A percentile compares a stretch with the other conserved stretches of the same genome.
Conservation (phyloP, 2,113 vertebrate species). For the Megaceryle maxima region DNA sequence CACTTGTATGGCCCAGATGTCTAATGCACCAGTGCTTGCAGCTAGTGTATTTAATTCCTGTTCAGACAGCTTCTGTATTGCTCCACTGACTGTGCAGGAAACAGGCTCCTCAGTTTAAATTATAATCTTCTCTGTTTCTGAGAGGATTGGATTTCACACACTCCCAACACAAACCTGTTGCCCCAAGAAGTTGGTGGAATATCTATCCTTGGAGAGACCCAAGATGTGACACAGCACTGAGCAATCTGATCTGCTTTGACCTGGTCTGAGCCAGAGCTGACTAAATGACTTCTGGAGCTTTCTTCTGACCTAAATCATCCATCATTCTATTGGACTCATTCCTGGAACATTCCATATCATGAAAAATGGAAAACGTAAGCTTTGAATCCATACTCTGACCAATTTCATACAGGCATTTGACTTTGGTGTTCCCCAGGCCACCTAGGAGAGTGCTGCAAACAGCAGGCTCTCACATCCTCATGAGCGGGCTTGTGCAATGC, state of each 20-base stretch:
- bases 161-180: background rate
- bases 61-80: background rate
- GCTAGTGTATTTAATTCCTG: background rate
- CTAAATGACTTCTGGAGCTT: background rate
- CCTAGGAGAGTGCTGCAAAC: background rate
- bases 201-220: background rate
- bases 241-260: background rate
- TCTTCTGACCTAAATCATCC: background rate
- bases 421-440: background rate
- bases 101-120: background rate
- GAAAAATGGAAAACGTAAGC: background rate
- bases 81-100: background rate
- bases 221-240: background rate
- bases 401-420: background rate
- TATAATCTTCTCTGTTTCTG: background rate
- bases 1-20: background rate
- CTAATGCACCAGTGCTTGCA: background rate
- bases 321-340: background rate
- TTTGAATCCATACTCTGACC: background rate
- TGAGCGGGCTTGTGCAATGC: background rate
- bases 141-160: background rate
- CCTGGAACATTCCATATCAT: background rate
- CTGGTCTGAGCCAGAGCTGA: background rate
- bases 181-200: background rate
- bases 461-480: background rate